A percentile compares a stretch with the other conserved stretches of the same genome.
Evolutionary conservation across 2,888 invertebrate species (phyloP).

Genomic region (Dorcus hopei): DNA sequence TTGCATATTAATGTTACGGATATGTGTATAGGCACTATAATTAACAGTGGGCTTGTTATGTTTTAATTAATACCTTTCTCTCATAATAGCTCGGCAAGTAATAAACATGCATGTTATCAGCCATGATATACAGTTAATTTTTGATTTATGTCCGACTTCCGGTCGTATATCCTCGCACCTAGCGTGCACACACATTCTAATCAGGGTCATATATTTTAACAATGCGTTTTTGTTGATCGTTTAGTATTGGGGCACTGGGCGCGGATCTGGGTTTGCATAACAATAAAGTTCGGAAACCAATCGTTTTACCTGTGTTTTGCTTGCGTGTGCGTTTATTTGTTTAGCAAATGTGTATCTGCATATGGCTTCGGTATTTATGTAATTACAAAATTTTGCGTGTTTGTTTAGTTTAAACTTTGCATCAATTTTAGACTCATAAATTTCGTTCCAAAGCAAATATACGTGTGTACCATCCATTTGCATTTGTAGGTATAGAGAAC

Average conservation of each 20-base stretch:
- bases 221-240: conserved; percentile 29
- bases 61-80: conserved; percentile 45
- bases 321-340: too few relatives aligned
- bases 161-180: conserved; percentile 43
- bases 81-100: conserved; percentile 36
- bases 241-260: conserved; percentile 19
- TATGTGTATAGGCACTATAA: conserved; percentile 35
- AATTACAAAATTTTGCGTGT: too few relatives aligned
- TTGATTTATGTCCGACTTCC: conserved; percentile 44
- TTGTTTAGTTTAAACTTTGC: too few relatives aligned
- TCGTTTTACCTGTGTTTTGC: too few relatives aligned
- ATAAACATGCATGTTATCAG: conserved; percentile 42
- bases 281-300: conserved; percentile 9
- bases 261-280: conserved; percentile 25
- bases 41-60: conserved; percentile 43
- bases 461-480: too few relatives aligned
- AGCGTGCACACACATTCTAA: conserved; percentile 34
- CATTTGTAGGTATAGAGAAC: too few relatives aligned
- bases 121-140: conserved; percentile 41
- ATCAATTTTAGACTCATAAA: too few relatives aligned
- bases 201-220: conserved; percentile 33
- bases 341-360: too few relatives aligned
- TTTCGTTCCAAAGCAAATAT: too few relatives aligned
- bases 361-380: too few relatives aligned
- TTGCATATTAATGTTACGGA: conserved; percentile 37